Evolutionary conservation across 2,888 invertebrate genomes (phyloP).

Genomic region (Camptogramma bilineatum): DNA sequence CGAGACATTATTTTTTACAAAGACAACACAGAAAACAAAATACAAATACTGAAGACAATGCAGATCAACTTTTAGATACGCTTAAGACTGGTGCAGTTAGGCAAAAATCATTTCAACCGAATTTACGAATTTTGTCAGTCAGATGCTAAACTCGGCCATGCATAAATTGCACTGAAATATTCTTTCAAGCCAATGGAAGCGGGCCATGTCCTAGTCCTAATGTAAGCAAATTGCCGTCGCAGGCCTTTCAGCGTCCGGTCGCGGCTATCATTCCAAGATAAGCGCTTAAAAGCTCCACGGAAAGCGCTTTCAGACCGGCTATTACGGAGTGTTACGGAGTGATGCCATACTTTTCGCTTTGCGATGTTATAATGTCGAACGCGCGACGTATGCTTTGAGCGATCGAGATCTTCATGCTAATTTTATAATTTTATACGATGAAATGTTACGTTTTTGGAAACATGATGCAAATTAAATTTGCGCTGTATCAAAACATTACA

Average conservation of each 20-base stretch:
- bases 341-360: conserved; percentile 74
- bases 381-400: conserved; percentile 51
- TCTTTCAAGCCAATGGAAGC: conserved; percentile 61
- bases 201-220: conserved; percentile 81
- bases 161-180: conserved; percentile 58
- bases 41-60: too few species aligned
- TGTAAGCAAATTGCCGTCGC: conserved; percentile 84
- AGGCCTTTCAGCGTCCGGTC: conserved; percentile 81
- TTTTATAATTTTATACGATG: conserved; percentile 12
- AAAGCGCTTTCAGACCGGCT: conserved; percentile 80
- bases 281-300: conserved; percentile 84
- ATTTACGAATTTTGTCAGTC: not conserved
- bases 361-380: conserved; percentile 58
- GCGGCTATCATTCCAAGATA: conserved; percentile 84
- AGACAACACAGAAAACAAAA: too few species aligned
- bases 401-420: conserved; percentile 55
- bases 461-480: not conserved
- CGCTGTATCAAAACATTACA: not conserved
- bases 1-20: too few species aligned
- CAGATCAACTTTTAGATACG: too few species aligned
- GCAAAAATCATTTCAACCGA: not conserved
- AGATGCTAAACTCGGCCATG: conserved; percentile 34
- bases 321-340: conserved; percentile 69
- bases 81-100: too few species aligned
- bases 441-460: not conserved